A percentile compares a stretch with the other conserved stretches of the same genome.
Evolutionary conservation across 2,888 invertebrate species (phyloP).

Genomic region (Griposia aprilina): DNA sequence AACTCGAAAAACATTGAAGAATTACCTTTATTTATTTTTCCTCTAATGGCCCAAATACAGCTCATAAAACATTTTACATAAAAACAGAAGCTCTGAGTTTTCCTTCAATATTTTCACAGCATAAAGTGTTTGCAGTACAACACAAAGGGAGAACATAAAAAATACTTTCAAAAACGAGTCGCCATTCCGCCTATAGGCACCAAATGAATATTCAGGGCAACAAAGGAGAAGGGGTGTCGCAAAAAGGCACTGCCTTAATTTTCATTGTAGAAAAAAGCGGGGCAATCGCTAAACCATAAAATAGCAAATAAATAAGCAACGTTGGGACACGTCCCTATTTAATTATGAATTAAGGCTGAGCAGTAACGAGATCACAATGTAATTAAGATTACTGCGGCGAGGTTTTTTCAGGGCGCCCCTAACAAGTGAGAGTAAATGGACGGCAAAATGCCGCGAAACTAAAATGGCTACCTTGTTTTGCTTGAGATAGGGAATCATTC

Average conservation of each 20-base stretch:
- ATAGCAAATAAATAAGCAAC: slow-evolving; percentile 88
- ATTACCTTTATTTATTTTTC: slow-evolving; percentile 30
- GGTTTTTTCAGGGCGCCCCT: slow-evolving; percentile 83
- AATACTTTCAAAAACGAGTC: slow-evolving; percentile 85
- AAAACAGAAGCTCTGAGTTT: slow-evolving; percentile 73
- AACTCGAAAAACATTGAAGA: slow-evolving; percentile 20
- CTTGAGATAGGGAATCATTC: slow-evolving; percentile 64
- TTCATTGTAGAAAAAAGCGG: slow-evolving; percentile 78
- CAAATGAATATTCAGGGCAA: slow-evolving; percentile 89
- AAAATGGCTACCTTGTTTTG: slow-evolving; percentile 75
- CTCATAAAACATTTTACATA: slow-evolving; percentile 64
- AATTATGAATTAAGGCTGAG: slow-evolving; percentile 89
- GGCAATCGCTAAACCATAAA: slow-evolving; percentile 87
- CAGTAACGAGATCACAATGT: slow-evolving; percentile 90
- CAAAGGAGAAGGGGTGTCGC: slow-evolving; percentile 86
- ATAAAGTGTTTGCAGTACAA: slow-evolving; percentile 78
- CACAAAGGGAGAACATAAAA: slow-evolving; percentile 82
- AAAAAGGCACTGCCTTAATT: slow-evolving; percentile 82
- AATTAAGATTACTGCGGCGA: slow-evolving; percentile 89
- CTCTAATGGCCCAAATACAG: slow-evolving; percentile 48
- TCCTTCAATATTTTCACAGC: slow-evolving; percentile 80
- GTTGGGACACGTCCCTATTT: slow-evolving; percentile 88
- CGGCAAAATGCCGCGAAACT: slow-evolving; percentile 79
- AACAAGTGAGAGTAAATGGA: slow-evolving; percentile 85
- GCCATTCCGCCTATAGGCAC: slow-evolving; percentile 86